A percentile compares a stretch with the other conserved stretches of the same genome.
These are phyloP conservation scores for Plectrocnemia conspersa DNA, from an alignment of 1,140 invertebrate species.

Conservation along the genomic window DNA sequence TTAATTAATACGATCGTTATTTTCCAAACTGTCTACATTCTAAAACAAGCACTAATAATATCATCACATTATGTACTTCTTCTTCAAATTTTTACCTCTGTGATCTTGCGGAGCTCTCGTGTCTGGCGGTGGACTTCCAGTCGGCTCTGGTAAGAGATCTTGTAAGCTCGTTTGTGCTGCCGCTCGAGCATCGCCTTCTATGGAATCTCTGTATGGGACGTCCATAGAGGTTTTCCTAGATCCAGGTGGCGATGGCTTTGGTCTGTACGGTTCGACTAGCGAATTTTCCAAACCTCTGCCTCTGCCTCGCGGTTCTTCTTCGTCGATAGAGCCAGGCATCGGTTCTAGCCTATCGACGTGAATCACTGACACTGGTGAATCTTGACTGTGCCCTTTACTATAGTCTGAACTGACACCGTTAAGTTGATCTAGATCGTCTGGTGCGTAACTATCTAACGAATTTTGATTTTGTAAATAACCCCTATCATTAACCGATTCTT, in stretches of 20 bases:
- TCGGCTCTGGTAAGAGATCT: slow-evolving; percentile 20
- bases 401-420: slow-evolving; percentile 30
- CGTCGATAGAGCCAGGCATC: slow-evolving; percentile 33
- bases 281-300: slow-evolving; percentile 37
- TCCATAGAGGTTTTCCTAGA: slow-evolving; percentile 27
- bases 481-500: slow-evolving; percentile 35
- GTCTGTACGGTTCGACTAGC: slow-evolving; percentile 41
- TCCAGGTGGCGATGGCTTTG: slow-evolving; percentile 27
- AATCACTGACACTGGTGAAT: slow-evolving; percentile 46
- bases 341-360: slow-evolving; percentile 42
- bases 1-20: no score
- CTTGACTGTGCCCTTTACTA: slow-evolving; percentile 39
- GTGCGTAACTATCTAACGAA: slow-evolving; percentile 47
- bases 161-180: not conserved
- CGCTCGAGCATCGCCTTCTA: slow-evolving; percentile 3
- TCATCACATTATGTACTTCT: no score
- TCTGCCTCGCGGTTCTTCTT: slow-evolving; percentile 38
- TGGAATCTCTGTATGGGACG: slow-evolving; percentile 22
- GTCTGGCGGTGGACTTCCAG: slow-evolving; percentile 30
- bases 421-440: slow-evolving; percentile 38
- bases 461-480: slow-evolving; percentile 48
- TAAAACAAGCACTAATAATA: no score
- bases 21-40: no score
- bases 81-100: slow-evolving; percentile 27
- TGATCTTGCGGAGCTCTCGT: slow-evolving; percentile 27